Evolutionary conservation across 2,888 invertebrate species (phyloP).

Genomic region (Poecilobothrus nobilitatus): DNA sequence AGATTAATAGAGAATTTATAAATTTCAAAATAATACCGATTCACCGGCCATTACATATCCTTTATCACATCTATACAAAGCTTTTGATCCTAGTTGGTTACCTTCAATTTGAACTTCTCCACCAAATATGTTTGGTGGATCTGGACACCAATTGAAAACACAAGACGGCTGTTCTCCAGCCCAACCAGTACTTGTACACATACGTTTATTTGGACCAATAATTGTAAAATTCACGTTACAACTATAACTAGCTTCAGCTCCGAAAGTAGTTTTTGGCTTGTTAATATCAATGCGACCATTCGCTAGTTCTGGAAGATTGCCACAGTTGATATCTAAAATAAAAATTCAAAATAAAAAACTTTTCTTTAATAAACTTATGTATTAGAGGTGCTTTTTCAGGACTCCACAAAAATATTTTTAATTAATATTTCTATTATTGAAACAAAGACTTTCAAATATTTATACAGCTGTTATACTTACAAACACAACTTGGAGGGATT

Average conservation of each 20-base stretch:
- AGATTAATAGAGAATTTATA: not conserved
- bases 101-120: slow-evolving; percentile 64
- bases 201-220: slow-evolving; percentile 61
- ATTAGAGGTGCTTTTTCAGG: no score
- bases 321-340: slow-evolving; percentile 73
- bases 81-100: slow-evolving; percentile 69
- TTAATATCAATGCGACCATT: slow-evolving; percentile 62
- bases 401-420: no score
- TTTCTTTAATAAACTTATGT: no score
- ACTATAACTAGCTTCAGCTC: slow-evolving; percentile 64
- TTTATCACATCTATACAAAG: slow-evolving; percentile 69
- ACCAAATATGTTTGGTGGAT: slow-evolving; percentile 68
- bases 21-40: slow-evolving; percentile 53
- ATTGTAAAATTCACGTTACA: slow-evolving; percentile 81
- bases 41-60: slow-evolving; percentile 79
- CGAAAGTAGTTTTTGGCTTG: slow-evolving; percentile 67
- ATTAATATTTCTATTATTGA: no score
- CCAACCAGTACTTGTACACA: slow-evolving; percentile 74
- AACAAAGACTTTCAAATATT: no score
- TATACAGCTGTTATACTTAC: slow-evolving; percentile 48
- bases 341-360: slow-evolving; percentile 11
- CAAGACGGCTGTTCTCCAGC: slow-evolving; percentile 70
- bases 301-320: slow-evolving; percentile 55
- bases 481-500: slow-evolving; percentile 73
- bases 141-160: slow-evolving; percentile 80